Evolutionary conservation across 2,797 vertebrate species (phyloP).

Genomic region (Sciurus carolinensis): DNA sequence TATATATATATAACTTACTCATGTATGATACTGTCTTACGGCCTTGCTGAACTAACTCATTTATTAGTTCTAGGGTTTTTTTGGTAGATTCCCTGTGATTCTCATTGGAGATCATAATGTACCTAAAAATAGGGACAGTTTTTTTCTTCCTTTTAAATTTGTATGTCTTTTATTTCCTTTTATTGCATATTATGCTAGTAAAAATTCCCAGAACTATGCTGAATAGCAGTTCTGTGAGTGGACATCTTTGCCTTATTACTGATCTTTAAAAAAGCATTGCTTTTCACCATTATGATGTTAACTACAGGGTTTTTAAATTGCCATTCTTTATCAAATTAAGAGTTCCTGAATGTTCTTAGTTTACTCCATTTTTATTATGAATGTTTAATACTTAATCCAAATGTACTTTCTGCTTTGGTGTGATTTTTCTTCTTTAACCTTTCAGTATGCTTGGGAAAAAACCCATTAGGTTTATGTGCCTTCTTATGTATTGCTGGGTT

Average conservation of each 20-base stretch:
- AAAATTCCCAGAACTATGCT: not conserved
- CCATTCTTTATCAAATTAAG: slow-evolving; percentile 8
- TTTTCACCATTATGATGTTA: slow-evolving; percentile 40
- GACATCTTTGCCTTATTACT: not conserved
- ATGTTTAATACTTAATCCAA: slow-evolving; percentile 34
- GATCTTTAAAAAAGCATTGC: slow-evolving; percentile 4
- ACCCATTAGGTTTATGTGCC: not conserved
- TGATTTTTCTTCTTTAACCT: slow-evolving; percentile 49
- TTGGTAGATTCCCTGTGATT: slow-evolving; percentile 11
- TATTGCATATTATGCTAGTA: not conserved
- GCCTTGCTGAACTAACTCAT: slow-evolving; percentile 37
- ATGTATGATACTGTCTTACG: not conserved
- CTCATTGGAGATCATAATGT: not conserved
- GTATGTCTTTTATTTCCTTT: not conserved
- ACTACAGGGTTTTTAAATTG: not conserved
- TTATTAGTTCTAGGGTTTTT: not conserved
- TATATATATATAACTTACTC: not conserved
- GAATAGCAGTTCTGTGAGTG: slow-evolving; percentile 25
- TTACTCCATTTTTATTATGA: slow-evolving; percentile 42
- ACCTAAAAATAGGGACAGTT: not conserved
- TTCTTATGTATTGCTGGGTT: slow-evolving; percentile 46
- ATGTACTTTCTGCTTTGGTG: not conserved
- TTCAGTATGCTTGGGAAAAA: slow-evolving; percentile 60
- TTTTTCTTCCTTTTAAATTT: slow-evolving; percentile 40
- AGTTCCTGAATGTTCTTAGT: not conserved